Base-by-base conservation (phyloP, 2,888 invertebrate species). In the Leptarthrus brevirostris region DNA sequence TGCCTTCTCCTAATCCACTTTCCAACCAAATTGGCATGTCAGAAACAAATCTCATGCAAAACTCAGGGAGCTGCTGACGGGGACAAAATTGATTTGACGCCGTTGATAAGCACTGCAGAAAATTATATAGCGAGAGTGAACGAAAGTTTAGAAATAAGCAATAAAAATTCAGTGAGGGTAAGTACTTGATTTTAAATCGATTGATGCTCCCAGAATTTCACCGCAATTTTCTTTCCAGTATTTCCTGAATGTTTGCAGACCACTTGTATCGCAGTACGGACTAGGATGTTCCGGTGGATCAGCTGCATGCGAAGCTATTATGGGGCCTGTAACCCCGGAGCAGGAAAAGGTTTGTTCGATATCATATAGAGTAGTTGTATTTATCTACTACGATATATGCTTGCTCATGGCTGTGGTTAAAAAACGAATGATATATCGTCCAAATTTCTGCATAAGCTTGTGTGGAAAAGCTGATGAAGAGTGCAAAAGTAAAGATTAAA, bases 1-100 rank as follows among this genome's bases (percentile, higher is more conserved):
- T 85, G 85, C 78, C 81, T 81, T 80, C 78, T 85, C 77, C 79
- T 84, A 79, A 84, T 85, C 80, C 83, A 84, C 79, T 84, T 83
- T 79, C 79, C 80, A 77, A 85, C 85, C 64, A 79, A 81, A 74
- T 79, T 82, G 75, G 85, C 83, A 76, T 85, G 85, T 78, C 81
- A 80, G 58, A 79, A 82, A 77, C 82, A 83, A 81, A 84, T 84
- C 78, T 79, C 78, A 75, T 84, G 84, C 79, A 82, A 81, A 78
- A 79, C 79, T 49, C 80, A 78, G 76, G 78, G 79, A 71, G 80
- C 79, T 71, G 80, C 81, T 49, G 80, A 80, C 69, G 72, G 76
- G 53, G 78, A 80, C 70, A 72, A 80, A 76, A 78, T 84, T 77
- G 83, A 84, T 80, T 80, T 85, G 77, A 83, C 84, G 74, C 83